These are phyloP conservation scores for Anolis sagrei DNA, from an alignment of 2,113 vertebrate genomes.

Conservation along the genomic window DNA sequence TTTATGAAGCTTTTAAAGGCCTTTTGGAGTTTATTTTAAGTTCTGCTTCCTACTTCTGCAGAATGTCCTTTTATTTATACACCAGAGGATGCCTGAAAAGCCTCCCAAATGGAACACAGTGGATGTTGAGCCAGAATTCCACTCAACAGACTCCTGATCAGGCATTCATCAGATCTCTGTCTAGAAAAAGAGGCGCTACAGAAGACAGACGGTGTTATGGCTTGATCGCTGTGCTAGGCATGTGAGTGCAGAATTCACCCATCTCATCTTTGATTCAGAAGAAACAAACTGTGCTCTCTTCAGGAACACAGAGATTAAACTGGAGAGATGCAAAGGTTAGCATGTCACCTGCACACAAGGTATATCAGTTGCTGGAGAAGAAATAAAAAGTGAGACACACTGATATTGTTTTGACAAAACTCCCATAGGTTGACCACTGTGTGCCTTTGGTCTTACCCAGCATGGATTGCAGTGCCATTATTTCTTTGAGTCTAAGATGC, in stretches of 20 bases:
- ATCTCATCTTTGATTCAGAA: background rate
- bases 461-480: no score
- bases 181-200: conserved; percentile 20
- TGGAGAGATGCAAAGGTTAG: background rate
- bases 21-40: conserved; percentile 43
- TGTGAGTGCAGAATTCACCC: background rate
- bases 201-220: background rate
- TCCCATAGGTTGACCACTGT: no score
- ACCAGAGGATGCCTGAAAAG: conserved; percentile 20
- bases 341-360: background rate
- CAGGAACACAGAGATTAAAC: background rate
- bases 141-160: conserved; percentile 14
- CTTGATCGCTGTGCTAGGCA: background rate
- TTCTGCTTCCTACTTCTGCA: conserved; percentile 39
- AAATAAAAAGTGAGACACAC: no score
- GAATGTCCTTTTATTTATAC: conserved; percentile 8
- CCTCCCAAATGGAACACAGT: conserved; percentile 6
- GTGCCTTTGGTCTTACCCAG: no score
- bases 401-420: no score
- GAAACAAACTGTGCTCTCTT: background rate
- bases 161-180: conserved; percentile 39
- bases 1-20: conserved; percentile 35
- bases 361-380: no score
- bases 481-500: no score
- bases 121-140: conserved; percentile 33